A percentile compares a stretch with the other conserved stretches of the same genome.
Conservation (phyloP, 2,888 invertebrate species). For the Brachylomia viminalis region DNA sequence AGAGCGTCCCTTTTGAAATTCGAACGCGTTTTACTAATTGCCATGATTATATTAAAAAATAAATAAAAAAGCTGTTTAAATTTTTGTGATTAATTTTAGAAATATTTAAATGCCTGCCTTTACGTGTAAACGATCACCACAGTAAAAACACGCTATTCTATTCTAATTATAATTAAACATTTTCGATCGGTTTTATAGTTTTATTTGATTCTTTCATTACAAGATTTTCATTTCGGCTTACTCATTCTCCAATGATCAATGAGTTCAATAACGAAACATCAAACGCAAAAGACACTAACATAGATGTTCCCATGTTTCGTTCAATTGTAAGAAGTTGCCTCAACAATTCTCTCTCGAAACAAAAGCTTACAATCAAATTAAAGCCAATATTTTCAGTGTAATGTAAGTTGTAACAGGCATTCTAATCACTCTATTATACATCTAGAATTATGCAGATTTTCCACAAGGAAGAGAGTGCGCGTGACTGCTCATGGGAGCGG, state of each 20-base stretch:
- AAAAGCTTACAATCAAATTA: constrained; percentile 34
- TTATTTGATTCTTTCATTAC: background rate
- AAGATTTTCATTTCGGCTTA: background rate
- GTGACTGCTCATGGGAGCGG: constrained; percentile 83
- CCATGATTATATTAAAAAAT: constrained; percentile 42
- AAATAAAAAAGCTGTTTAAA: constrained; percentile 28
- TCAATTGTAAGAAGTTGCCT: constrained; percentile 9
- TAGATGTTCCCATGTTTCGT: background rate
- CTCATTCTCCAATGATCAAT: background rate
- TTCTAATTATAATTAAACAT: constrained; percentile 10
- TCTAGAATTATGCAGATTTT: constrained; percentile 79
- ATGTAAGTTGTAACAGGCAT: constrained; percentile 65
- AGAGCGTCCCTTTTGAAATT: constrained; percentile 79
- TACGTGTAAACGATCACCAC: background rate
- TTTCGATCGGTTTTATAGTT: background rate
- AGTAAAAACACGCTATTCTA: constrained; percentile 23
- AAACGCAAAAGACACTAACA: background rate
- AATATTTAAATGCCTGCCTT: constrained; percentile 24
- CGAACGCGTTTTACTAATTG: constrained; percentile 74
- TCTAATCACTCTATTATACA: constrained; percentile 79
- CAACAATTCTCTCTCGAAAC: constrained; percentile 2
- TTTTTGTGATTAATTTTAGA: constrained; percentile 38
- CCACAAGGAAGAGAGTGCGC: constrained; percentile 79
- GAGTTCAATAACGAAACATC: background rate
- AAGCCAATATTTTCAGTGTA: constrained; percentile 43